A percentile compares a stretch with the other conserved stretches of the same genome.
Conservation (phyloP, 2,888 invertebrate species). For the Amblyteles armatorius region DNA sequence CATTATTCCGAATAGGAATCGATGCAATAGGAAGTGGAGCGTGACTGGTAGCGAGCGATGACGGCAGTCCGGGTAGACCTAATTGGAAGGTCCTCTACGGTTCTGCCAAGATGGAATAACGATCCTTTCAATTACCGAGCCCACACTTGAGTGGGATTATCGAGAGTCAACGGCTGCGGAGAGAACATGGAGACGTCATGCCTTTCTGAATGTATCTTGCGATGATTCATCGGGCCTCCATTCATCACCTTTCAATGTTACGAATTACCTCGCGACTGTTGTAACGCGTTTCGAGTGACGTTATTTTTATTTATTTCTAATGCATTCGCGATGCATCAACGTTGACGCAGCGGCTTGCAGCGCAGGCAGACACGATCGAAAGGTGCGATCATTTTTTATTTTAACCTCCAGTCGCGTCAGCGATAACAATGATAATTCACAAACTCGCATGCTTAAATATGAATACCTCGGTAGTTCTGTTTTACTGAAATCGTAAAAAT, state of each 20-base stretch:
- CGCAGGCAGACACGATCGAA: neutral
- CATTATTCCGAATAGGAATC: constrained; percentile 39
- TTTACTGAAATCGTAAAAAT: neutral
- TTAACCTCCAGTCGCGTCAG: neutral
- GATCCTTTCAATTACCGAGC: constrained; percentile 43
- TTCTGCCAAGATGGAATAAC: constrained; percentile 40
- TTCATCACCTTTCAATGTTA: constrained; percentile 28
- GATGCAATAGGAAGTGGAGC: constrained; percentile 47
- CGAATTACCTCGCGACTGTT: constrained; percentile 25
- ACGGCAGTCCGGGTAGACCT: constrained; percentile 27
- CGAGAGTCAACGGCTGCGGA: neutral
- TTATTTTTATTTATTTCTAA: neutral
- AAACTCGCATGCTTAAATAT: neutral
- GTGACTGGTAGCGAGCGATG: constrained; percentile 51
- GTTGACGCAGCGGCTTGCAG: constrained; percentile 1
- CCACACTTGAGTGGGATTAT: constrained; percentile 5
- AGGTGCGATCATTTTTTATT: neutral
- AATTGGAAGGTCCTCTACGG: constrained; percentile 44
- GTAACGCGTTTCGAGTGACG: constrained; percentile 27
- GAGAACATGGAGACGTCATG: constrained; percentile 16
- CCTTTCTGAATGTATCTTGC: neutral
- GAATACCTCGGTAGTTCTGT: neutral
- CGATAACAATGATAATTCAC: neutral
- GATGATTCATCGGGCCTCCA: constrained; percentile 23
- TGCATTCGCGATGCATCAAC: neutral